phyloP scores from a whole-genome alignment of 2,888 invertebrate species.

The Onthophagus sagittarius region DNA sequence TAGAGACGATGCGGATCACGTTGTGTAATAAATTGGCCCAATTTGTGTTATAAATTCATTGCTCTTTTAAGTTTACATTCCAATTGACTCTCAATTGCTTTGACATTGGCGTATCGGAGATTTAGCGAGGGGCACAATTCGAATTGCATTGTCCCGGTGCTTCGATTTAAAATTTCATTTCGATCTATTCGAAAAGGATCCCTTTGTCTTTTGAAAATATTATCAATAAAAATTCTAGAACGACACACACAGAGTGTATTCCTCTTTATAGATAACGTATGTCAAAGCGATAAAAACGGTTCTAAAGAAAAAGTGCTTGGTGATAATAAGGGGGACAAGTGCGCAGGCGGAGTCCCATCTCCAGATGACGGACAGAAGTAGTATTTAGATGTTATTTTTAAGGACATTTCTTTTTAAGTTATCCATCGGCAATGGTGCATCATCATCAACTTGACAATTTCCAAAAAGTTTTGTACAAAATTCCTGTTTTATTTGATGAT shows the following conservation, averaged over 20 bases:
- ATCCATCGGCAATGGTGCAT: constrained; percentile 25
- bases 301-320: constrained; percentile 9
- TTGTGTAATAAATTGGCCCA: not conserved
- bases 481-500: too few species aligned
- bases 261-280: not conserved
- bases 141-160: not conserved
- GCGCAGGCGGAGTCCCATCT: constrained; percentile 24
- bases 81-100: not conserved
- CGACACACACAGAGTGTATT: not conserved
- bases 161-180: too few species aligned
- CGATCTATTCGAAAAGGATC: not conserved
- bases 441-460: not conserved
- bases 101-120: not conserved
- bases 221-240: not conserved
- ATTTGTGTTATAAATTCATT: not conserved
- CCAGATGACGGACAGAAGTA: constrained; percentile 26
- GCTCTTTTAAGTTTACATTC: not conserved
- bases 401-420: constrained; percentile 29
- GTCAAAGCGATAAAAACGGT: constrained; percentile 1
- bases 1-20: not conserved
- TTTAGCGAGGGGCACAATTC: not conserved
- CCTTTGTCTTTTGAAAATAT: not conserved
- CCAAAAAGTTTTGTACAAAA: not conserved
- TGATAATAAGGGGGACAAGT: constrained; percentile 27
- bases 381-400: constrained; percentile 24